These are phyloP conservation scores for Pseudanteris insignis DNA, from an alignment of 2,888 invertebrate genomes.

Conservation along the genomic window DNA sequence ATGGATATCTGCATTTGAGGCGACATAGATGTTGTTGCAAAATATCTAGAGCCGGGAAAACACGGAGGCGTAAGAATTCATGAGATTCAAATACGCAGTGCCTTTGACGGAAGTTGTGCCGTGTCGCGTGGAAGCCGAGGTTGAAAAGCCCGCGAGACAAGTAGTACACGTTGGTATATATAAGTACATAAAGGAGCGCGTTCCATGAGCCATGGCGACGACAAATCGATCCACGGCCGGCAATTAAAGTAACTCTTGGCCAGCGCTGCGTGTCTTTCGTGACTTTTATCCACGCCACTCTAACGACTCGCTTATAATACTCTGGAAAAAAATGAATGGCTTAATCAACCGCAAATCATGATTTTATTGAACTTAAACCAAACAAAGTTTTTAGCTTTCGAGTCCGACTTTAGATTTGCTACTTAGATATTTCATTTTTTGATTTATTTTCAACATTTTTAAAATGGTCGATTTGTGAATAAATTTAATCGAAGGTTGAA, in stretches of 20 bases:
- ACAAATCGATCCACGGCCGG: conserved; percentile 44
- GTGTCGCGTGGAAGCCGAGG: conserved; percentile 30
- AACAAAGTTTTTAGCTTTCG: too few relatives aligned
- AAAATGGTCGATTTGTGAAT: too few relatives aligned
- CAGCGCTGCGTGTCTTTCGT: too few relatives aligned
- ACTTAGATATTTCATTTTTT: too few relatives aligned
- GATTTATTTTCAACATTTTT: too few relatives aligned
- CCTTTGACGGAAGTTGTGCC: conserved; percentile 43
- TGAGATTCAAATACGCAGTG: conserved; percentile 34
- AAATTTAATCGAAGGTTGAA: too few relatives aligned
- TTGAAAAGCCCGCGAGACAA: conserved; percentile 26
- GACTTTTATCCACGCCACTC: conserved; percentile 37
- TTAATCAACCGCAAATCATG: too few relatives aligned
- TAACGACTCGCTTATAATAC: conserved; percentile 35
- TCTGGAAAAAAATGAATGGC: conserved; percentile 19
- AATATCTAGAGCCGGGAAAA: conserved; percentile 31
- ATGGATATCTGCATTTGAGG: too few relatives aligned
- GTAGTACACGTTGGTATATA: conserved; percentile 8
- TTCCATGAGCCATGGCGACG: conserved; percentile 35
- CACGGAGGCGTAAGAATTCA: conserved; percentile 21
- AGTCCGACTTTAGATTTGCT: too few relatives aligned
- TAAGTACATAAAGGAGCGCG: conserved; percentile 33
- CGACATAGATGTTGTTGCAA: too few relatives aligned
- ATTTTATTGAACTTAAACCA: too few relatives aligned
- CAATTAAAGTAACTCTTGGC: conserved; percentile 45